Evolutionary conservation across 2,888 invertebrate species (phyloP).

Genomic region (Cheilosia variabilis): DNA sequence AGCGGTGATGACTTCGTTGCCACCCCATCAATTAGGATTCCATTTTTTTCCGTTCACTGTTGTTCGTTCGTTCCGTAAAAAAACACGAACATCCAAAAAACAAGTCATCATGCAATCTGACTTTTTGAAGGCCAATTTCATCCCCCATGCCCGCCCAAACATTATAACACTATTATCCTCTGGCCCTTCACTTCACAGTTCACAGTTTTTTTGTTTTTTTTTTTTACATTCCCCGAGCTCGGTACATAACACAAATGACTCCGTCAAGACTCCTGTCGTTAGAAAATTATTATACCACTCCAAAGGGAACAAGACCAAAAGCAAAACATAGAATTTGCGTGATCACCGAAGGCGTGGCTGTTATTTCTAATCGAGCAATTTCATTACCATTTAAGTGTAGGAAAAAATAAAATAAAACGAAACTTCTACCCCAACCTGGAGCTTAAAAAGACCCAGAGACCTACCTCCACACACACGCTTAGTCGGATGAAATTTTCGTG

Average conservation of each 20-base stretch:
- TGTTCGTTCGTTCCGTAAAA: slow-evolving; percentile 46
- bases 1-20: slow-evolving; percentile 75
- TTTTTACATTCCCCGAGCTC: slow-evolving; percentile 11
- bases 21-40: slow-evolving; percentile 74
- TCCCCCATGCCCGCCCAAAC: slow-evolving; percentile 39
- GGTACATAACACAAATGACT: slow-evolving; percentile 64
- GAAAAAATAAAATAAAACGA: slow-evolving; percentile 40
- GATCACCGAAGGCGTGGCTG: slow-evolving; percentile 77
- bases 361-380: slow-evolving; percentile 76
- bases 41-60: slow-evolving; percentile 29
- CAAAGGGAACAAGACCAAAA: slow-evolving; percentile 52
- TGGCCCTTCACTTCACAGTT: slow-evolving; percentile 9
- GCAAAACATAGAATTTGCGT: slow-evolving; percentile 76
- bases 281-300: slow-evolving; percentile 72
- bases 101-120: slow-evolving; percentile 73
- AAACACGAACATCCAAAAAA: slow-evolving; percentile 65
- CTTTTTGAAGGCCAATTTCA: slow-evolving; percentile 62
- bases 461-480: slow-evolving; percentile 35
- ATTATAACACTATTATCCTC: slow-evolving; percentile 64
- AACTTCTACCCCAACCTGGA: slow-evolving; percentile 49
- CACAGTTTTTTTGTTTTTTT: no score
- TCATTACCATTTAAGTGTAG: slow-evolving; percentile 75
- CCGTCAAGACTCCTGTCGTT: slow-evolving; percentile 67
- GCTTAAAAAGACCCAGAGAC: slow-evolving; percentile 42
- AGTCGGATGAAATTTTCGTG: slow-evolving; percentile 65